phyloP scores from a whole-genome alignment of 2,888 invertebrate genomes.

The Gymnocheta viridis region DNA sequence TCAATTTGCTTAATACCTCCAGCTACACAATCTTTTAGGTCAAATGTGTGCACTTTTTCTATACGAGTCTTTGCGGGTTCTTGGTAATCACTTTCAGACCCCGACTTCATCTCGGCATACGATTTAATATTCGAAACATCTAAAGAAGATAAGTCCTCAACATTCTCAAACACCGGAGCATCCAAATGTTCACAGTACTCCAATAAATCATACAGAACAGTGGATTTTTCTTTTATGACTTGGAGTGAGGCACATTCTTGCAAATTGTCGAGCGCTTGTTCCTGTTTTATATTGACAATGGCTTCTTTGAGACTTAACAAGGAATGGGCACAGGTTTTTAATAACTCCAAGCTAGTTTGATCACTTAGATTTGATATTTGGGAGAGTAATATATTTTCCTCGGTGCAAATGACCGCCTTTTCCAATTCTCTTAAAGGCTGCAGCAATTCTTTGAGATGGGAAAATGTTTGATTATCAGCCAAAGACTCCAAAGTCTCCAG shows the following conservation, averaged over 20 bases:
- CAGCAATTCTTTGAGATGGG: conserved; percentile 77
- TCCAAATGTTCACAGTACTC: conserved; percentile 78
- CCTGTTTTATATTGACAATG: conserved; percentile 73
- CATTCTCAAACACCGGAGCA: conserved; percentile 81
- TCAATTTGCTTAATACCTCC: conserved; percentile 79
- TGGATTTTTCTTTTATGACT: conserved; percentile 71
- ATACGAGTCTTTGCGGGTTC: conserved; percentile 51
- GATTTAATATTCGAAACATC: conserved; percentile 85
- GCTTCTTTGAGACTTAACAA: conserved; percentile 74
- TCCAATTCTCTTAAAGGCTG: conserved; percentile 81
- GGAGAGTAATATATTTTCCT: conserved; percentile 79
- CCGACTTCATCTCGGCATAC: conserved; percentile 80
- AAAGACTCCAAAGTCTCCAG: conserved; percentile 74
- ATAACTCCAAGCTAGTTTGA: conserved; percentile 65
- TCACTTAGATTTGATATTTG: conserved; percentile 71
- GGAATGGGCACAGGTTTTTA: conserved; percentile 73
- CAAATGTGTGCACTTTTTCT: conserved; percentile 67
- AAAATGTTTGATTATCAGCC: conserved; percentile 67
- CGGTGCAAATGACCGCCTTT: conserved; percentile 74
- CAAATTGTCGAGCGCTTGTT: conserved; percentile 68
- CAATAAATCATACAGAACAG: conserved; percentile 72
- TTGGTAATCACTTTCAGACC: conserved; percentile 32
- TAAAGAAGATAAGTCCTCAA: conserved; percentile 84
- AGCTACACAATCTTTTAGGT: conserved; percentile 72
- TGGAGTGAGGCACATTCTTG: conserved; percentile 72